These are phyloP conservation scores for Bradysia coprophila DNA, from an alignment of 1,140 invertebrate genomes.

Conservation along the genomic window DNA sequence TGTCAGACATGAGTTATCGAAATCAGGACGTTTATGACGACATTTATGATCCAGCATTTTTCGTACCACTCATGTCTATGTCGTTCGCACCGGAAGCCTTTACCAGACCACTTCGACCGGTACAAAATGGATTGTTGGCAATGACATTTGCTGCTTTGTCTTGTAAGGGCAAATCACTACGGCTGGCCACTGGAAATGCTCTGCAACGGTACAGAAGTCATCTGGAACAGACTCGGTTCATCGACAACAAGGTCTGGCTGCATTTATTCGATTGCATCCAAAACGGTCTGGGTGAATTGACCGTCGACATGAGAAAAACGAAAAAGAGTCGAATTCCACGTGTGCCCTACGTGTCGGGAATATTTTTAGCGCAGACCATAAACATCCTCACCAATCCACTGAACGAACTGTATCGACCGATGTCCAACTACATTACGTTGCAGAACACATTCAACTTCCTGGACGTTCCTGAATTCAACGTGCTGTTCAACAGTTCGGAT, in stretches of 20 bases:
- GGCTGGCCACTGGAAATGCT: constrained; percentile 36
- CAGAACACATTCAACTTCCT: constrained; percentile 43
- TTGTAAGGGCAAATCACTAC: constrained; percentile 31
- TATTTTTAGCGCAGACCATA: constrained; percentile 41
- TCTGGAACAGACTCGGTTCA: constrained; percentile 21
- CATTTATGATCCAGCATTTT: constrained; percentile 50
- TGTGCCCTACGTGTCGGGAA: constrained; percentile 34
- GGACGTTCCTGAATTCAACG: constrained; percentile 49
- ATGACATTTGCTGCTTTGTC: constrained; percentile 35
- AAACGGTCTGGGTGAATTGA: constrained; percentile 24
- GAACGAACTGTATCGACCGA: constrained; percentile 36
- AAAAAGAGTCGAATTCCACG: constrained; percentile 23
- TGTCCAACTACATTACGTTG: constrained; percentile 42
- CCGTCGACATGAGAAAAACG: constrained; percentile 14
- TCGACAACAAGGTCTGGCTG: constrained; percentile 26
- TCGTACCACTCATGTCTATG: constrained; percentile 41
- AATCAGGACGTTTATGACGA: constrained; percentile 14
- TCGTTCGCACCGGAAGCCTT: constrained; percentile 32
- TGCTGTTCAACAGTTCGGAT: constrained; percentile 43
- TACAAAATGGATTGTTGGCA: constrained; percentile 36
- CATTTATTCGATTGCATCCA: constrained; percentile 27
- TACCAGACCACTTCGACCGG: constrained; percentile 37
- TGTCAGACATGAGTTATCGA: constrained; percentile 15
- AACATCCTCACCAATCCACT: constrained; percentile 35
- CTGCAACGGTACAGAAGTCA: constrained; percentile 37